Conservation (phyloP, 2,113 vertebrate genomes). For the Tor tambroides region DNA sequence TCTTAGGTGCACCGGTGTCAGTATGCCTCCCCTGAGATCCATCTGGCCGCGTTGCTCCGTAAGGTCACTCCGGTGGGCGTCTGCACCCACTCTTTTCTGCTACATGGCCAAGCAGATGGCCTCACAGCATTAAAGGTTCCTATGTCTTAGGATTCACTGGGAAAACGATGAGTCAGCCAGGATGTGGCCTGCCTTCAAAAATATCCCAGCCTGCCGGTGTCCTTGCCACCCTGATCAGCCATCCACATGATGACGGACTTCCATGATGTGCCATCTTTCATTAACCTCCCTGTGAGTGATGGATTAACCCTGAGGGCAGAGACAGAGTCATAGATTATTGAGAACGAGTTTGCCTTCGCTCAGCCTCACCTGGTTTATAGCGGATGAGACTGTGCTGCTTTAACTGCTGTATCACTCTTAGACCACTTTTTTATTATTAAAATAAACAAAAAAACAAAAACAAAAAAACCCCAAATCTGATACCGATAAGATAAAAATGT, state of each 20-base stretch:
- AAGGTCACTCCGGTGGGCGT: constrained; percentile 27
- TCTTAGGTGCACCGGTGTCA: constrained; percentile 1
- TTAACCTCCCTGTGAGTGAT: constrained; percentile 42
- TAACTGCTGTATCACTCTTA: neutral
- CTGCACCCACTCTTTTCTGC: constrained; percentile 29
- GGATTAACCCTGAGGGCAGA: constrained; percentile 20
- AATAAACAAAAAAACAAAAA: too few relatives aligned
- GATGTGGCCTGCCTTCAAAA: constrained; percentile 34
- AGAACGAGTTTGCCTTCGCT: neutral
- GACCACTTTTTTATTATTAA: too few relatives aligned
- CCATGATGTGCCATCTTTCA: constrained; percentile 37
- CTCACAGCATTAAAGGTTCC: constrained; percentile 26
- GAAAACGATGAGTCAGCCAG: constrained; percentile 47
- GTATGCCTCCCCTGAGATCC: constrained; percentile 35
- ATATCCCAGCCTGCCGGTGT: constrained; percentile 25
- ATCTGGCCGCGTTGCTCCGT: constrained; percentile 20
- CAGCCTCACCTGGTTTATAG: neutral
- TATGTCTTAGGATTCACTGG: constrained; percentile 28
- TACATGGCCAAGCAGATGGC: constrained; percentile 43
- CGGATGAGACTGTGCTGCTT: neutral
- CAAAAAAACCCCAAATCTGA: neutral
- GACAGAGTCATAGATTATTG: constrained; percentile 40
- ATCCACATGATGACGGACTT: constrained; percentile 3
- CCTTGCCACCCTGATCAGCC: constrained; percentile 6
- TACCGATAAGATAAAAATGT: too few relatives aligned